Conservation (phyloP, 2,888 invertebrate species). For the Crocallis elinguaria region DNA sequence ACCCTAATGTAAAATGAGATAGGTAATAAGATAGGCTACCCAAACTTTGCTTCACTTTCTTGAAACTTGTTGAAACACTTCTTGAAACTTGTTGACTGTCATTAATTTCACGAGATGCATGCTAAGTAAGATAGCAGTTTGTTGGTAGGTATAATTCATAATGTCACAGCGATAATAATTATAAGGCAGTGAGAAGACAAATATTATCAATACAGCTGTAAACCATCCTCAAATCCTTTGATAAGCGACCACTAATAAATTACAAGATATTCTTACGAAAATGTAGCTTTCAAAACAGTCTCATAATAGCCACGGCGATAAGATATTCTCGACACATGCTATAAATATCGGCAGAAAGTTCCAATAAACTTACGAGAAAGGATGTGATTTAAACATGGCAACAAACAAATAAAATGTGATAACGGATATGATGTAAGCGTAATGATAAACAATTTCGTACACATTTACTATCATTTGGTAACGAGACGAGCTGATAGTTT, state of each 20-base stretch:
- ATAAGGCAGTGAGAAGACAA: too few relatives aligned
- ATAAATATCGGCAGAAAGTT: conserved; percentile 65
- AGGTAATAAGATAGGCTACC: too few relatives aligned
- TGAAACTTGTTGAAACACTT: too few relatives aligned
- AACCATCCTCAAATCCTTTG: conserved; percentile 3
- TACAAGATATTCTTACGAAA: conserved; percentile 25
- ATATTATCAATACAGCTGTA: conserved; percentile 8
- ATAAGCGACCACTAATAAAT: conserved; percentile 17
- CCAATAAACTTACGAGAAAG: conserved; percentile 51
- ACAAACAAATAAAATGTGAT: conserved; percentile 29
- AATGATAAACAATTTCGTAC: conserved; percentile 17
- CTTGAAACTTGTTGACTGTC: too few relatives aligned
- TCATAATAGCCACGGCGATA: conserved; percentile 49
- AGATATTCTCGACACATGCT: conserved; percentile 55
- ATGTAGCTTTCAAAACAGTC: conserved; percentile 34
- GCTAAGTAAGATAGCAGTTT: too few relatives aligned
- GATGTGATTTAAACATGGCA: conserved; percentile 30
- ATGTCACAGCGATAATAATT: too few relatives aligned
- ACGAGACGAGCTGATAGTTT: too few relatives aligned
- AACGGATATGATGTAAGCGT: conserved; percentile 30
- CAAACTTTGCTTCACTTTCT: too few relatives aligned
- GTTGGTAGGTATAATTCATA: too few relatives aligned
- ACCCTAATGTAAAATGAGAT: too few relatives aligned
- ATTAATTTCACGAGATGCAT: too few relatives aligned
- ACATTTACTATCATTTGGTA: not conserved